Evolutionary conservation across 2,888 invertebrate species (phyloP).

Genomic region (Agonopterix heracliana): DNA sequence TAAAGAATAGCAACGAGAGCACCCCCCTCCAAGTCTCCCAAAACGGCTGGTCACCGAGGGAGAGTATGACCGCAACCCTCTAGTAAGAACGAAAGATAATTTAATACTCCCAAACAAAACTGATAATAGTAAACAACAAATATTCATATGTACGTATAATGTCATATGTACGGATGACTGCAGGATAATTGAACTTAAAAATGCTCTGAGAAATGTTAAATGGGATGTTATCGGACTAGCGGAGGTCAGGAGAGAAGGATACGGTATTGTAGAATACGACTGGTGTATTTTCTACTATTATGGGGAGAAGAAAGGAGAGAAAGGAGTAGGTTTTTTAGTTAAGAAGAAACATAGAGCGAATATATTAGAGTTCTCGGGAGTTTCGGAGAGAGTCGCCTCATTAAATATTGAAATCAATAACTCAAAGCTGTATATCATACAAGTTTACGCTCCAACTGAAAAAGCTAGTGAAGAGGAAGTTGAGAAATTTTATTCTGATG

Average conservation of each 20-base stretch:
- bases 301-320: constrained; percentile 17
- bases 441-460: constrained; percentile 19
- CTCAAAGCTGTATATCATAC: constrained; percentile 12
- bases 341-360: constrained; percentile 17
- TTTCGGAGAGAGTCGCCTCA: constrained; percentile 20
- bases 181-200: constrained; percentile 13
- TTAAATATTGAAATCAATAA: constrained; percentile 12
- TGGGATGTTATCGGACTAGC: constrained; percentile 20
- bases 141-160: constrained; percentile 14
- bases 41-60: constrained; percentile 16
- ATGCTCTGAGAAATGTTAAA: constrained; percentile 15
- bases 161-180: constrained; percentile 15
- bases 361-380: constrained; percentile 18
- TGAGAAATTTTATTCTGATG: constrained; percentile 9
- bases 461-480: constrained; percentile 12
- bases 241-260: constrained; percentile 18
- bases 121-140: background rate
- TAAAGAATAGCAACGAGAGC: background rate
- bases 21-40: constrained; percentile 11
- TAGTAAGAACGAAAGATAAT: constrained; percentile 3
- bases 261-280: constrained; percentile 21
- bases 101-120: background rate
- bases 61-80: constrained; percentile 14
- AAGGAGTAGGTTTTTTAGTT: constrained; percentile 25
- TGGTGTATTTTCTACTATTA: constrained; percentile 19